Conservation (phyloP, 2,888 invertebrate species). For the Limnephilus lunatus region DNA sequence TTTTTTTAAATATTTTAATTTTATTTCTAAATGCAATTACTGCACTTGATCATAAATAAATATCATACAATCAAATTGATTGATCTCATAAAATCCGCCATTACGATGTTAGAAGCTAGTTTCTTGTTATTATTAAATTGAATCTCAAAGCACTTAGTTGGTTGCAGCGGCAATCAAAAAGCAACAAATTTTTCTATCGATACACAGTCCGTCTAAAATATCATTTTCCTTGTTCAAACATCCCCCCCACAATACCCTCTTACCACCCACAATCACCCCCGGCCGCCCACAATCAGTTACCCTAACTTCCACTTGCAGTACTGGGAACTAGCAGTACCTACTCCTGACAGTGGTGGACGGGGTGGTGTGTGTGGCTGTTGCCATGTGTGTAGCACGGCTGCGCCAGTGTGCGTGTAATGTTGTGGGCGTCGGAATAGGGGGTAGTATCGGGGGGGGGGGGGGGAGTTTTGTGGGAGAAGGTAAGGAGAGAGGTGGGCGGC, state of each 20-base stretch:
- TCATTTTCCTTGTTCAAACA: neutral
- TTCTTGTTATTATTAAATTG: no score
- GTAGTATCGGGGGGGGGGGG: neutral
- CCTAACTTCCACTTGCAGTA: neutral
- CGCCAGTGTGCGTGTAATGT: neutral
- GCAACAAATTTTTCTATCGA: neutral
- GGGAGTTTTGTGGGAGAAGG: neutral
- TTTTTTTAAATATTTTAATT: no score
- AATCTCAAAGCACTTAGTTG: no score
- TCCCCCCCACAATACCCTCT: neutral
- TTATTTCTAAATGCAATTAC: no score
- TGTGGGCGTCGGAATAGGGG: neutral
- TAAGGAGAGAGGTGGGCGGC: neutral
- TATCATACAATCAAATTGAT: no score
- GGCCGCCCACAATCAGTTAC: neutral
- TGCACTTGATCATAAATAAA: no score
- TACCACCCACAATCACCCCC: neutral
- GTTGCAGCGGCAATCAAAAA: no score
- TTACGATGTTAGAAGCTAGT: no score
- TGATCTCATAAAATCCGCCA: no score
- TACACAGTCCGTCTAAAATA: neutral
- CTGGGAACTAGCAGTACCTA: neutral
- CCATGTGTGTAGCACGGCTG: neutral
- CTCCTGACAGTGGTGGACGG: neutral
- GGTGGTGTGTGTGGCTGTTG: neutral